A percentile compares a stretch with the other conserved stretches of the same genome.
Evolutionary conservation across 2,113 vertebrate genomes (phyloP).

Genomic region (Siniperca chuatsi): DNA sequence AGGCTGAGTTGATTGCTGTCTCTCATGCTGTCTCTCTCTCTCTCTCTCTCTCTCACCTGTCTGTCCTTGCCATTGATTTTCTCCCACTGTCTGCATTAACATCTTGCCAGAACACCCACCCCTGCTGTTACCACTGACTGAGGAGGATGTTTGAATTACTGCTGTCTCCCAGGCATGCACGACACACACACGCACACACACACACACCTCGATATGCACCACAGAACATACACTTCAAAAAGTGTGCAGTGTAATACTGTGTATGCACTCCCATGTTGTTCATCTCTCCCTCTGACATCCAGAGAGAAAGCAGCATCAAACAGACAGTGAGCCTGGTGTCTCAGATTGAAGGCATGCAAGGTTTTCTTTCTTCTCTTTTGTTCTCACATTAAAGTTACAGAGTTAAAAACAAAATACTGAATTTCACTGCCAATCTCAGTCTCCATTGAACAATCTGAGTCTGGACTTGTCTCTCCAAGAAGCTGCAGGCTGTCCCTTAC

Average conservation of each 20-base stretch:
- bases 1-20: not conserved
- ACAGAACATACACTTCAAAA: conserved; percentile 3
- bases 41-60: conserved; percentile 1
- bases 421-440: not conserved
- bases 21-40: not conserved
- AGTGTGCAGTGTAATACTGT: not conserved
- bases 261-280: not conserved
- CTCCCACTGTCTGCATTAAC: conserved; percentile 43
- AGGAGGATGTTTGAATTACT: conserved; percentile 33
- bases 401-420: not conserved
- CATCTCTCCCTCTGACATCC: not conserved
- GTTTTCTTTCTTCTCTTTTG: not conserved
- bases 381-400: not conserved
- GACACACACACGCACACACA: not conserved
- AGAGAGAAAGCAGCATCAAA: conserved; percentile 1
- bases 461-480: not conserved
- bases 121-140: conserved; percentile 46
- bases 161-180: not conserved
- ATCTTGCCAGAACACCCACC: conserved; percentile 47
- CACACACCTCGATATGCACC: not conserved
- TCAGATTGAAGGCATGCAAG: not conserved
- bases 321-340: not conserved
- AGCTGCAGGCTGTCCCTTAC: not conserved
- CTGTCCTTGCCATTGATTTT: conserved; percentile 35
- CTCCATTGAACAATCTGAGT: not conserved